These are phyloP conservation scores for Neodon shergylaensis DNA, from an alignment of 2,113 vertebrate species.

Conservation along the genomic window DNA sequence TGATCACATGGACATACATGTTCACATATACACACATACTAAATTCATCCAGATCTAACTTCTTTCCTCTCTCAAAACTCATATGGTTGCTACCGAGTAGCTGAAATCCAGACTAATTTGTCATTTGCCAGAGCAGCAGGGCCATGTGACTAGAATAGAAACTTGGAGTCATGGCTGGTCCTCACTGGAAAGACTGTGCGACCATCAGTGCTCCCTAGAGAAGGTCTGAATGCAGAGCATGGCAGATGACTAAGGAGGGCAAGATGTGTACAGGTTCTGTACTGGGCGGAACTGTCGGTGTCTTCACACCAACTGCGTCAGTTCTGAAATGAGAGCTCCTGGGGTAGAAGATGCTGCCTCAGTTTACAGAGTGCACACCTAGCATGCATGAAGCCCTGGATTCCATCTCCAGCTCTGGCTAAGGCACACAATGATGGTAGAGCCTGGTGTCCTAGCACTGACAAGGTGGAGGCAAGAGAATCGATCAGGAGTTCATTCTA, in stretches of 20 bases:
- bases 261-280: conserved; percentile 12
- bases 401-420: neutral
- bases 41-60: neutral
- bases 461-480: too few relatives aligned
- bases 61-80: neutral
- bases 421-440: neutral
- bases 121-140: neutral
- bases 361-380: neutral
- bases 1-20: neutral
- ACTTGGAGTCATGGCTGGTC: neutral
- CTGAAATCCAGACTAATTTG: neutral
- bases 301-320: conserved; percentile 45
- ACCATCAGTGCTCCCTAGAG: conserved; percentile 41
- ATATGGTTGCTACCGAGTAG: neutral
- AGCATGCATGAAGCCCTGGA: neutral
- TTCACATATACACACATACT: neutral
- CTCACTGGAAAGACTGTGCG: conserved; percentile 57
- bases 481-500: too few relatives aligned
- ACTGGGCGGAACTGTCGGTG: conserved; percentile 12
- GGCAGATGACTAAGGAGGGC: neutral
- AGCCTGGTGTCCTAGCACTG: too few relatives aligned
- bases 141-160: neutral
- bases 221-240: conserved; percentile 52
- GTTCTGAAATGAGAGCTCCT: conserved; percentile 59
- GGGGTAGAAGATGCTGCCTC: neutral